Percentiles rank a stretch among this genome's conserved stretches.
Conservation (phyloP, 2,888 invertebrate species). For the Nomada fucata region DNA sequence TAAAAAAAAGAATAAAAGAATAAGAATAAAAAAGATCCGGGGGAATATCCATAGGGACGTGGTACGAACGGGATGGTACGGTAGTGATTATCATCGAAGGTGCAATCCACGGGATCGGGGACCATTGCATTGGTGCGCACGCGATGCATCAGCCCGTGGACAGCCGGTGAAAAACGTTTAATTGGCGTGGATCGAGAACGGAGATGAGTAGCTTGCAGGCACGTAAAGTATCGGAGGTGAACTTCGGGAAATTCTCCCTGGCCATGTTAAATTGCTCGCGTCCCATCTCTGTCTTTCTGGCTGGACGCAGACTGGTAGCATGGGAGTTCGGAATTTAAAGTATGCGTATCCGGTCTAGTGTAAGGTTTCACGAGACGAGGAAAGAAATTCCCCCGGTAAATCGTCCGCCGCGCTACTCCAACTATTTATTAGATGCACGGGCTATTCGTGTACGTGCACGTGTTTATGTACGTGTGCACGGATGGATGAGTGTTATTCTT, state of each 20-base stretch:
- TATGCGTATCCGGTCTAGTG: slow-evolving; percentile 67
- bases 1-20: no score
- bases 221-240: slow-evolving; percentile 67
- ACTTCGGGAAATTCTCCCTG: slow-evolving; percentile 64
- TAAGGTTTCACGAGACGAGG: slow-evolving; percentile 55
- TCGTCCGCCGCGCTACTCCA: slow-evolving; percentile 47
- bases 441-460: neutral
- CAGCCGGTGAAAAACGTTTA: slow-evolving; percentile 61
- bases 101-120: slow-evolving; percentile 65
- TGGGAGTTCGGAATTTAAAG: slow-evolving; percentile 61
- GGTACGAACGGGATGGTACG: slow-evolving; percentile 1
- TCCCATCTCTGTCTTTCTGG: neutral
- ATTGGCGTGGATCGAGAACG: slow-evolving; percentile 58
- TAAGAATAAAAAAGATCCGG: neutral
- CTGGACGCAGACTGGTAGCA: slow-evolving; percentile 52
- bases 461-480: neutral
- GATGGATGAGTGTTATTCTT: neutral
- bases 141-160: slow-evolving; percentile 38
- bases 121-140: slow-evolving; percentile 36
- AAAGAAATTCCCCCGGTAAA: slow-evolving; percentile 64
- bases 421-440: slow-evolving; percentile 64
- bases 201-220: slow-evolving; percentile 68
- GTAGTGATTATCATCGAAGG: slow-evolving; percentile 63
- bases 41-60: slow-evolving; percentile 18
- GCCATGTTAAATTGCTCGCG: slow-evolving; percentile 58